These are phyloP conservation scores for Scrobipalpa costella DNA, from an alignment of 2,888 invertebrate genomes.

Conservation along the genomic window DNA sequence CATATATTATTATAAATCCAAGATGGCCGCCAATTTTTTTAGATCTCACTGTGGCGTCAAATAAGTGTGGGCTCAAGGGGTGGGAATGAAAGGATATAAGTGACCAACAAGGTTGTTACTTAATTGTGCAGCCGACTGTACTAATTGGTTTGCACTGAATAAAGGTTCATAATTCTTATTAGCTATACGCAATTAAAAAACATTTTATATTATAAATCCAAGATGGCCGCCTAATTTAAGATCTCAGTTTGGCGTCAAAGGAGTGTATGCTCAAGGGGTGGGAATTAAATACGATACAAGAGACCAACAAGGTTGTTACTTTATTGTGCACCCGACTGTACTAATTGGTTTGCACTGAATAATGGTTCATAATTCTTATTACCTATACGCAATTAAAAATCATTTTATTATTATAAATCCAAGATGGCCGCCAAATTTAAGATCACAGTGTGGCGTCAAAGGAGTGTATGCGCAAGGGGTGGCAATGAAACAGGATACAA, in stretches of 20 bases:
- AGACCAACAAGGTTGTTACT: constrained; percentile 38
- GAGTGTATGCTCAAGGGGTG: constrained; percentile 1
- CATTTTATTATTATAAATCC: too few relatives aligned
- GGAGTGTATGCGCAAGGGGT: not conserved
- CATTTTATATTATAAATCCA: too few relatives aligned
- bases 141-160: constrained; percentile 10
- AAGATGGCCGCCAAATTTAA: too few relatives aligned
- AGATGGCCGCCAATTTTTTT: too few relatives aligned
- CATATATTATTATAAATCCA: too few relatives aligned
- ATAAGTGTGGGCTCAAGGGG: not conserved
- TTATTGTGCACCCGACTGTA: constrained; percentile 35
- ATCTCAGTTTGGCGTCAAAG: not conserved
- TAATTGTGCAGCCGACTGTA: constrained; percentile 35
- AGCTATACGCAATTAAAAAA: too few relatives aligned
- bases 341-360: constrained; percentile 10
- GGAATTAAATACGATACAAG: constrained; percentile 31
- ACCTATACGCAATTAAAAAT: too few relatives aligned
- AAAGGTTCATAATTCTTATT: too few relatives aligned
- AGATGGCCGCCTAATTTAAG: too few relatives aligned
- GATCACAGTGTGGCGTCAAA: not conserved
- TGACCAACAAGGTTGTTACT: constrained; percentile 38
- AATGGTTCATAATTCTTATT: too few relatives aligned
- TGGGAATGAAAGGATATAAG: constrained; percentile 32
- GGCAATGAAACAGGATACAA: constrained; percentile 30
- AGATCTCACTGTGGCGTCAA: too few relatives aligned